Evolutionary conservation across 2,888 invertebrate genomes (phyloP), one percentile per base, ranked within the genome.

Genomic region (Neria commutata): DNA sequence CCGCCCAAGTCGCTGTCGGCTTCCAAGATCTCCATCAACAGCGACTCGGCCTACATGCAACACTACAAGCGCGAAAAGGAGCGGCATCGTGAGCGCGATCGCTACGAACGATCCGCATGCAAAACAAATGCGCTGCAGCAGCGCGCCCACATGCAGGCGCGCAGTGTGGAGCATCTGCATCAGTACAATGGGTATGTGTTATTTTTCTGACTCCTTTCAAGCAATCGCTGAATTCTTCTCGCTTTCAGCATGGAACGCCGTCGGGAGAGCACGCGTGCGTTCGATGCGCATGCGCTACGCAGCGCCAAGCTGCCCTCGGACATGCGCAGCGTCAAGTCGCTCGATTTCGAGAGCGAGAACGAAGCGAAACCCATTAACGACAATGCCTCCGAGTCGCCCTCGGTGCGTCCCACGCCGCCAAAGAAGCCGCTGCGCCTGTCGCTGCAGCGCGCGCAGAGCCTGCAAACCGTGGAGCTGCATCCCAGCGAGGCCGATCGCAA

Each of bases 371-470:
- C 67, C 1, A 24, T 58, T 1, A 62, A 77, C 63, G 19, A 88
- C 71, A 87, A 86, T 72, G 84, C 85, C 1, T 86, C 88, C 0
- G 88, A 88, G 69, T 84, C 84, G 8, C 86, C 86, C 62, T 50
- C 66, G 11, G 83, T 86, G 2, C 84, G 91, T 55, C 92, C 93
- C 0, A 88, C 89, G 14, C 94, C 94, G 3, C 94, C 94, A 19
- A 90, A 93, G 71, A 94, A 94, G 75, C 94, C 94, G 0, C 80
- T 93, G 50, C 85, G 94, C 10, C 82, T 94, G 40, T 94, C 93
- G 0, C 81, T 94, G 51, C 94, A 94, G 75, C 87, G 92, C 69
- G 91, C 94, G 0, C 88, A 91, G 63, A 93, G 92, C 78, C 85
- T 92, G 50, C 92, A 92, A 73, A 91, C 91, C 0, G 86, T 92